Percentiles rank a stretch among this genome's conserved stretches.
Conservation (phyloP, 2,888 invertebrate species). For the Mythimna loreyi region DNA sequence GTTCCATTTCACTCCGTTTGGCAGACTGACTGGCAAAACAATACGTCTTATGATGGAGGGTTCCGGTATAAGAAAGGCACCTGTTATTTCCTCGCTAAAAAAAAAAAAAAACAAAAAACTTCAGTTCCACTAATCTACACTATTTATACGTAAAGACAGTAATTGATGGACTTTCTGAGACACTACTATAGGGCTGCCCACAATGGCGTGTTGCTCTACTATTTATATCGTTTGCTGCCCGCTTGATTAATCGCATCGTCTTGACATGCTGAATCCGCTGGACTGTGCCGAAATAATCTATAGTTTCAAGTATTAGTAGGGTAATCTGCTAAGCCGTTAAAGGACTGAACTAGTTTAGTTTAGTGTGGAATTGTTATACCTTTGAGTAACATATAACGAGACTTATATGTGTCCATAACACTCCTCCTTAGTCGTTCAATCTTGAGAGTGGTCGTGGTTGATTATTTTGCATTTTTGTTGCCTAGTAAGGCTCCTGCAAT, state of each 20-base stretch:
- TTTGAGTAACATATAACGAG: background rate
- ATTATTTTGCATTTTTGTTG: no score
- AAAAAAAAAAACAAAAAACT: constrained; percentile 19
- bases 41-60: constrained; percentile 14
- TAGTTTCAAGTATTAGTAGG: constrained; percentile 23
- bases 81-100: constrained; percentile 30
- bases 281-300: constrained; percentile 51
- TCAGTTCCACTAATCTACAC: constrained; percentile 31
- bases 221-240: constrained; percentile 46
- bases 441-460: no score
- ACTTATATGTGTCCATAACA: background rate
- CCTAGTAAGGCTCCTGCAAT: no score
- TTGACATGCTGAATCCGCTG: constrained; percentile 47
- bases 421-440: no score
- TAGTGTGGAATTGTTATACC: background rate
- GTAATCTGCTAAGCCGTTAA: constrained; percentile 43
- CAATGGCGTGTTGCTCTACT: constrained; percentile 46
- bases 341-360: constrained; percentile 9
- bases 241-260: constrained; percentile 52
- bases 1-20: no score
- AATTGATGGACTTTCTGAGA: constrained; percentile 43
- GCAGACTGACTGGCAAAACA: background rate
- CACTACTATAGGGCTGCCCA: constrained; percentile 19
- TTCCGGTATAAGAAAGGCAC: constrained; percentile 21
- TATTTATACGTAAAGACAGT: constrained; percentile 34